phyloP scores from a whole-genome alignment of 2,797 vertebrate species.

The Spinus olivaceus region DNA sequence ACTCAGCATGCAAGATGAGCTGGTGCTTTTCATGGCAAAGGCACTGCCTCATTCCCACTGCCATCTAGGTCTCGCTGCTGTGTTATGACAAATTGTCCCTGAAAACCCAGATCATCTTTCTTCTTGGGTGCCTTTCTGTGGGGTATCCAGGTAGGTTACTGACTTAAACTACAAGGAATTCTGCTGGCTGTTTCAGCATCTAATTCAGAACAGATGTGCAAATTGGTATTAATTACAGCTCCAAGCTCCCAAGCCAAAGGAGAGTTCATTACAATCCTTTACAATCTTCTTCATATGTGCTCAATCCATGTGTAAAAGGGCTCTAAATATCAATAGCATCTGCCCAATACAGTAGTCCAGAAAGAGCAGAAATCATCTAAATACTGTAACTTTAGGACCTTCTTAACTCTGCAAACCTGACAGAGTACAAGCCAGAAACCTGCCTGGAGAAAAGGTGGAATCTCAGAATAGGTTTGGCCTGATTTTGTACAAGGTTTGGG shows the following conservation, averaged over 20 bases:
- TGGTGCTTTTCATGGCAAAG: neutral
- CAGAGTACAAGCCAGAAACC: neutral
- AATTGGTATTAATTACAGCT: neutral
- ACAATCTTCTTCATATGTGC: neutral
- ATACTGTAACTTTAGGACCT: neutral
- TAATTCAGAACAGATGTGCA: neutral
- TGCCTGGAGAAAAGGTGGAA: neutral
- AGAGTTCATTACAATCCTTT: neutral
- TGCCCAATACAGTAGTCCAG: neutral
- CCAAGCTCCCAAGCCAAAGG: neutral
- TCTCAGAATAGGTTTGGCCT: neutral
- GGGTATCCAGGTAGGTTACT: neutral
- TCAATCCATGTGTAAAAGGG: neutral
- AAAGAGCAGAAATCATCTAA: neutral
- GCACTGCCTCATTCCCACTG: neutral
- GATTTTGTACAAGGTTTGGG: accelerated
- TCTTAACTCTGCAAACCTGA: neutral
- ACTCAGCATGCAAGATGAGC: neutral
- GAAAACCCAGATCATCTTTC: neutral
- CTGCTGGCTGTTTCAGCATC: neutral
- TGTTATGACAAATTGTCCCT: neutral
- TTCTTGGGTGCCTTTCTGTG: neutral
- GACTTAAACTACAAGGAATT: neutral
- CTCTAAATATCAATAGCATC: neutral
- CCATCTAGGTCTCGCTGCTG: neutral